A percentile compares a stretch with the other conserved stretches of the same genome.
Conservation (phyloP, 2,797 vertebrate species). For the Anas flavirostris region DNA sequence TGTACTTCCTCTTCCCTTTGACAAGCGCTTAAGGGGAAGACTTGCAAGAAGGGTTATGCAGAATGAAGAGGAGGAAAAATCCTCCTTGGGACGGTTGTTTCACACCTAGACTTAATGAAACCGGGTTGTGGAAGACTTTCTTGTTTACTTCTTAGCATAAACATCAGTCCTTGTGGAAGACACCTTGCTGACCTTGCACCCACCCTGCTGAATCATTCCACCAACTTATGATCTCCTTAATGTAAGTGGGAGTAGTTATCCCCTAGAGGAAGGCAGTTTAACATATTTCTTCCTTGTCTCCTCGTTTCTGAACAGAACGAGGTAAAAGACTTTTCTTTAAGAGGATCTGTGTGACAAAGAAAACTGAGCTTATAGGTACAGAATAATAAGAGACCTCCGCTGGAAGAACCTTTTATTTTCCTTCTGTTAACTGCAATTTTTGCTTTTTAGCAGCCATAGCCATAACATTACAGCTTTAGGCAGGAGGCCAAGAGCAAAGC, state of each 20-base stretch:
- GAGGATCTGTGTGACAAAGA: not conserved
- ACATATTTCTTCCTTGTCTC: not conserved
- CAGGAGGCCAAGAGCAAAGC: not conserved
- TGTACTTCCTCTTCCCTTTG: not conserved
- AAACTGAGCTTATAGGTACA: not conserved
- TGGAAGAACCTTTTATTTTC: not conserved
- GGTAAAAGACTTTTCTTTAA: not conserved
- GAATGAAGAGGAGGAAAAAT: not conserved
- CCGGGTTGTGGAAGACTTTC: not conserved
- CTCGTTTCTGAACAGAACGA: constrained; percentile 17
- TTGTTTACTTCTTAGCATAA: constrained; percentile 22
- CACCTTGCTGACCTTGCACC: not conserved
- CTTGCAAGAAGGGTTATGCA: not conserved
- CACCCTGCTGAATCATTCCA: constrained; percentile 28
- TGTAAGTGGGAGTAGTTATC: not conserved
- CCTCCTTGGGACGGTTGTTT: not conserved
- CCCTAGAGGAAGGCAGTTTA: not conserved
- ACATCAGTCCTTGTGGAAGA: not conserved
- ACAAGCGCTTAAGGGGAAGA: not conserved
- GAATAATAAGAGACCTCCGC: not conserved
- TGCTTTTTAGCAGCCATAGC: not conserved
- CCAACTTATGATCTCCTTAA: not conserved
- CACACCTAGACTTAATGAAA: constrained; percentile 15
- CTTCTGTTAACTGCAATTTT: not conserved
- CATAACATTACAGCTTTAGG: not conserved